phyloP scores from a whole-genome alignment of 1,140 invertebrate species.

The Drosophila neocordata region DNA sequence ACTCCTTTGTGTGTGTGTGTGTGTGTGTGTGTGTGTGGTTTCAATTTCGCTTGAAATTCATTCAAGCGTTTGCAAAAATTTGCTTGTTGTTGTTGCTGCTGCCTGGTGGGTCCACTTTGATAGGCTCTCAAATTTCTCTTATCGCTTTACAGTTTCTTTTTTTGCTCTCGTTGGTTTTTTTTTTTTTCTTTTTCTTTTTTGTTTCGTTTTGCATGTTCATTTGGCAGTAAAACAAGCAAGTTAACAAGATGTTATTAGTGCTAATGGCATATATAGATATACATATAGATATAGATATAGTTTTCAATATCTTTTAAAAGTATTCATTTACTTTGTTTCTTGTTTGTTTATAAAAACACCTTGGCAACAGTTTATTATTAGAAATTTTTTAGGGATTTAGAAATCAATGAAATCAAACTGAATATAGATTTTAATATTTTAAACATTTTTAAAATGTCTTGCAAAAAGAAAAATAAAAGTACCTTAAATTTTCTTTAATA shows the following conservation, averaged over 20 bases:
- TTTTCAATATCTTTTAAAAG: background rate
- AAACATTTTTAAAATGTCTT: too few relatives aligned
- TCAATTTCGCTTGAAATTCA: constrained; percentile 56
- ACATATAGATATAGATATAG: background rate
- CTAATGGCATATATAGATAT: background rate
- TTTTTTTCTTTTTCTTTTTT: too few relatives aligned
- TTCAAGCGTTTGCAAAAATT: constrained; percentile 13
- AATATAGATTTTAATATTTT: too few relatives aligned
- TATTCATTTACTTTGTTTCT: too few relatives aligned
- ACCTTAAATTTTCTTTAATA: too few relatives aligned
- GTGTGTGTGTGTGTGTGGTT: constrained; percentile 51
- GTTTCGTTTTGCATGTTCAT: constrained; percentile 64
- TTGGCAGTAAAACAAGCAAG: constrained; percentile 65
- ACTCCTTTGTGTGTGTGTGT: background rate
- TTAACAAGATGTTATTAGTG: constrained; percentile 31
- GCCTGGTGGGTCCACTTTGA: constrained; percentile 54
- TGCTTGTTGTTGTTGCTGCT: background rate
- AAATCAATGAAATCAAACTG: too few relatives aligned
- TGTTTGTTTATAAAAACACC: background rate
- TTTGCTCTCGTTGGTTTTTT: background rate
- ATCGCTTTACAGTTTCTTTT: constrained; percentile 26
- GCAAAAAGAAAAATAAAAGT: too few relatives aligned
- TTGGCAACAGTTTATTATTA: background rate
- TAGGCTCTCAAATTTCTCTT: constrained; percentile 66
- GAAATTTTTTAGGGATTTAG: too few relatives aligned